phyloP scores from a whole-genome alignment of 1,140 invertebrate species.

The Heliconius eleuchia region DNA sequence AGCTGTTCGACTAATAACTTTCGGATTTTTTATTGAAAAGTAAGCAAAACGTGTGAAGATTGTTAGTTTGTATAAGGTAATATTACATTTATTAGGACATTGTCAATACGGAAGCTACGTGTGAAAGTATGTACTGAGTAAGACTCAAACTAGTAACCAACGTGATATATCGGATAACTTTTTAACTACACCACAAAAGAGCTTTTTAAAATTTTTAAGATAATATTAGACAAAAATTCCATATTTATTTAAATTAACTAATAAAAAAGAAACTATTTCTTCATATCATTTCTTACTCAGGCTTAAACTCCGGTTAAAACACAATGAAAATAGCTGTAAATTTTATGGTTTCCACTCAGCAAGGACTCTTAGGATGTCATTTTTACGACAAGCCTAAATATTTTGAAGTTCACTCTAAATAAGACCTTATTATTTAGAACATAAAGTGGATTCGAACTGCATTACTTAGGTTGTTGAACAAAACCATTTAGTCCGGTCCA shows the following conservation, averaged over 20 bases:
- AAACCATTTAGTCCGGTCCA: not conserved
- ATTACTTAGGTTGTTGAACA: not conserved
- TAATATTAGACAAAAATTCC: not conserved
- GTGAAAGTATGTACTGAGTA: not conserved
- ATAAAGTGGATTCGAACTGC: not conserved
- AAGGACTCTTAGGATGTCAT: not conserved
- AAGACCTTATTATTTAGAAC: not conserved
- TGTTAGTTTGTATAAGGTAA: not conserved
- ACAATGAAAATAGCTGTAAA: conserved; percentile 6
- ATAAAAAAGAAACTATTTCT: not conserved
- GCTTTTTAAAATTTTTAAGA: not conserved
- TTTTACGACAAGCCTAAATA: not conserved
- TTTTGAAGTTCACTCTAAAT: not conserved
- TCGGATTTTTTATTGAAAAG: not conserved
- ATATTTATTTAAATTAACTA: not conserved
- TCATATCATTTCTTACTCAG: not conserved
- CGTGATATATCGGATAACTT: not conserved
- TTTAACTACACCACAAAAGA: not conserved
- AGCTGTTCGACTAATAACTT: too few relatives aligned
- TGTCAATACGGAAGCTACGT: conserved; percentile 1
- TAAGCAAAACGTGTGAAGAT: not conserved
- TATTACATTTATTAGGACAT: not conserved
- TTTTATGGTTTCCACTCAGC: conserved; percentile 5
- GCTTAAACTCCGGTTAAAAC: not conserved
- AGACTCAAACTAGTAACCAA: too few relatives aligned